phyloP scores from a whole-genome alignment of 2,797 vertebrate genomes.

The Hylomyscus alleni region DNA sequence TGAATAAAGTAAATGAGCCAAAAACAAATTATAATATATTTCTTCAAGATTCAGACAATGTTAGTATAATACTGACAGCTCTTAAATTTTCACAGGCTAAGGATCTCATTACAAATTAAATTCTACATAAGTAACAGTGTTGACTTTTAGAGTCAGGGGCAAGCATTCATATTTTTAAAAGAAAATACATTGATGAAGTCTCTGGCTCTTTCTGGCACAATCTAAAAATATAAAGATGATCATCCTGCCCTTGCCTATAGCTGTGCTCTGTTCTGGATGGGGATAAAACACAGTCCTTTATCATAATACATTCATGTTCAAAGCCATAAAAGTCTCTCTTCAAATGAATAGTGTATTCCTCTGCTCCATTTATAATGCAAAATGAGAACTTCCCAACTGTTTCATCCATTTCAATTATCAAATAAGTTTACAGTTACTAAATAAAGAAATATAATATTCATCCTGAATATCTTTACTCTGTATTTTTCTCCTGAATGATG shows the following conservation, averaged over 20 bases:
- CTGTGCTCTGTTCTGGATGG: background rate
- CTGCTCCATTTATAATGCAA: constrained; percentile 60
- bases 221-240: background rate
- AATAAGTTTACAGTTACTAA: constrained; percentile 68
- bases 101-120: background rate
- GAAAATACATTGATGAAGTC: background rate
- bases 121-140: background rate
- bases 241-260: background rate
- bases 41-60: constrained; percentile 16
- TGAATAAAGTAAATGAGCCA: background rate
- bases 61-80: background rate
- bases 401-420: constrained; percentile 76
- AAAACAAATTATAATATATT: background rate
- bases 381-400: constrained; percentile 49
- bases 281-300: constrained; percentile 45
- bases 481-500: background rate
- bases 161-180: background rate
- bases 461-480: background rate
- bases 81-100: background rate
- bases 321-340: constrained; percentile 51
- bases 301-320: constrained; percentile 39
- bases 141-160: background rate
- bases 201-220: background rate
- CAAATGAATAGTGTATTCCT: constrained; percentile 49
- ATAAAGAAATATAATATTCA: constrained; percentile 66